Evolutionary conservation across 2,888 invertebrate species (phyloP), one percentile per base, ranked within the genome.

Genomic region (Syritta pipiens): DNA sequence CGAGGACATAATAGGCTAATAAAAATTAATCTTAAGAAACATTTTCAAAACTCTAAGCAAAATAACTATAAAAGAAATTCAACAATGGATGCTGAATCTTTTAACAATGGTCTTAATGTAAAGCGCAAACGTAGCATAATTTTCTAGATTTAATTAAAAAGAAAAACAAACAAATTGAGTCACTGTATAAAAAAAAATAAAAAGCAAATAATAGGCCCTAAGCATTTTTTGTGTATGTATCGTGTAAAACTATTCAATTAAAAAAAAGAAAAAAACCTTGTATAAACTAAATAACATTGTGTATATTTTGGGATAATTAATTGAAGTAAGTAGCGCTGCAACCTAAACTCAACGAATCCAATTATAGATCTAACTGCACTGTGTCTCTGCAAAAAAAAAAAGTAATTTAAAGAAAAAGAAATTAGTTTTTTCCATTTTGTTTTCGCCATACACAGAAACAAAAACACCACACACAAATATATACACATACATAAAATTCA

Each of bases 1-100:
- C 79, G 74, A 79, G 79, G 79, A 74, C 44, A 72, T 59, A 72
- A 35, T 67, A 67, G 74, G 71, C 14, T 60, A 20, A 79, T n/a
- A 62, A 44, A 59, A 60, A 59, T 44, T 74, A 74, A 37, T 67
- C 40, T 74, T 79, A 79, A 79, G 79, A 14, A 46, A 63, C 22
- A 49, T 10, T 55, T 59, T 42, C 24, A 51, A 37, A 44, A 46
- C 19, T n/a, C n/a, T n/a, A n/a, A n/a, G n/a, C 10, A 49, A 35
- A 57, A 28, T 26, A 30, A 53, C 35, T 53, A 37, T 19, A 48
- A n/a, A n/a, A n/a, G n/a, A n/a, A 55, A 37, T 24, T 20, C 28
- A 57, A 44, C 48, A 48, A 51, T 57, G 57, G 63, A 14, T 30
- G 35, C 19, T 55, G 32, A 59, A 71, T 42, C 37, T 60, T 32